phyloP scores from a whole-genome alignment of 1,140 invertebrate genomes.

The Drosophila lacertosa region DNA sequence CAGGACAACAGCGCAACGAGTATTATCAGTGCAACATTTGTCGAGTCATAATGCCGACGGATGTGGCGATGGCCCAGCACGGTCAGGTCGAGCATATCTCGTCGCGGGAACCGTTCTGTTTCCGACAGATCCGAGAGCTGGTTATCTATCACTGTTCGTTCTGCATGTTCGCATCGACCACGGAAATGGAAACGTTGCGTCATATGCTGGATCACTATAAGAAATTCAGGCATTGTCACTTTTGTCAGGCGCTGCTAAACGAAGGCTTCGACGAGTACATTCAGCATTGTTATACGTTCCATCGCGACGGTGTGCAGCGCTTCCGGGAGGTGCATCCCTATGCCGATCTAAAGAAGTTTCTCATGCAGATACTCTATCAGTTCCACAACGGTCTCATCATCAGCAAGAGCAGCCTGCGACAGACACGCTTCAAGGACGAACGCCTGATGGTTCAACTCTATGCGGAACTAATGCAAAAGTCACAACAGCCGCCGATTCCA shows the following conservation, averaged over 20 bases:
- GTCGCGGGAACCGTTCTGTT: constrained; percentile 40
- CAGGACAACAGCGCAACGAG: constrained; percentile 1
- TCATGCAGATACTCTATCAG: constrained; percentile 56
- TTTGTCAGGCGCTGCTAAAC: constrained; percentile 5
- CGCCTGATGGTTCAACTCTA: constrained; percentile 13
- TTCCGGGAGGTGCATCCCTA: constrained; percentile 42
- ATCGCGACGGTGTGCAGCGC: constrained; percentile 25
- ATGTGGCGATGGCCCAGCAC: constrained; percentile 45
- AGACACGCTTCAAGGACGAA: constrained; percentile 34
- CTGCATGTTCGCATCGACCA: constrained; percentile 52
- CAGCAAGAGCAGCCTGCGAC: constrained; percentile 55
- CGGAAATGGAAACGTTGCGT: constrained; percentile 30
- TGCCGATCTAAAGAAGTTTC: constrained; percentile 40
- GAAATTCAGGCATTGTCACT: constrained; percentile 40
- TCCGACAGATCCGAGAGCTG: constrained; percentile 22
- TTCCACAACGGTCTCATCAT: constrained; percentile 64
- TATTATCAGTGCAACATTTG: constrained; percentile 61
- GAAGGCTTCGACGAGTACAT: constrained; percentile 54
- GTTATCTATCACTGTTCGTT: constrained; percentile 55
- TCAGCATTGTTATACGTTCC: constrained; percentile 47
- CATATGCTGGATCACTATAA: constrained; percentile 62
- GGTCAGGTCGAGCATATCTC: constrained; percentile 33
- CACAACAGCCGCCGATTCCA: constrained; percentile 33
- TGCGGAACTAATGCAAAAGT: constrained; percentile 32
- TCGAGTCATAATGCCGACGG: constrained; percentile 51